Base-by-base conservation (phyloP, 2,113 vertebrate species). In the Myanophis thanlyinensis region DNA sequence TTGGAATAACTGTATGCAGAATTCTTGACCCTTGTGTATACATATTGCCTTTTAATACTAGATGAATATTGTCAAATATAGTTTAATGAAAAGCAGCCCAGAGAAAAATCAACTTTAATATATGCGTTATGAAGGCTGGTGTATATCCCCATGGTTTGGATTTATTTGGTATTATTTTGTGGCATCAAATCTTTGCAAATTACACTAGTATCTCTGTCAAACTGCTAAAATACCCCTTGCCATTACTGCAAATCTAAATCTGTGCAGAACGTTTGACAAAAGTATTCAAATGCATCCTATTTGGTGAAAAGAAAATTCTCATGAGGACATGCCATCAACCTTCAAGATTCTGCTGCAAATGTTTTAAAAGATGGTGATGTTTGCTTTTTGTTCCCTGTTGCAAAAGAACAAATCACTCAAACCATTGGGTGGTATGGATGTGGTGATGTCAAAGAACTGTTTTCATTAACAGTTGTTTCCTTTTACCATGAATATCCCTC, bases 101-200 rank as follows among this genome's bases (percentile, higher is more conserved):
- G 93, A 94, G 96, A 93, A 95, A 80, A 67, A 67, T 67, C 86
- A 94, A 30, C 54, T 90, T 95, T 96, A 93, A 96, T 94, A 96
- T 94, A 1, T 22, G 94, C 87, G 92, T 89, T 89, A 2, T 85
- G 35, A 25, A 13, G 0, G 44, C 27, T 35, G 13, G 59, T 44
- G 44, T 52, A 25, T n/a, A 35, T 48, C 67, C 20, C 12, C 67
- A 48, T 40, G 51, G 27, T 13, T n/a, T 47, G 62, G 18, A 44
- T 85, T 49, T 51, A 12, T 40, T 44, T 93, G 48, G 44, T 44
- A 85, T 22, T 48, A 47, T 48, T 89, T 54, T n/a, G 15, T 73
- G 40, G 11, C 73, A 49, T n/a, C 53, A 92, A 30, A 89, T 59
- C 20, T 85, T 44, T 85, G 62, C 62, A 88, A 80, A 27, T 89